phyloP scores from a whole-genome alignment of 2,888 invertebrate species.

The Brachycybe producta region DNA sequence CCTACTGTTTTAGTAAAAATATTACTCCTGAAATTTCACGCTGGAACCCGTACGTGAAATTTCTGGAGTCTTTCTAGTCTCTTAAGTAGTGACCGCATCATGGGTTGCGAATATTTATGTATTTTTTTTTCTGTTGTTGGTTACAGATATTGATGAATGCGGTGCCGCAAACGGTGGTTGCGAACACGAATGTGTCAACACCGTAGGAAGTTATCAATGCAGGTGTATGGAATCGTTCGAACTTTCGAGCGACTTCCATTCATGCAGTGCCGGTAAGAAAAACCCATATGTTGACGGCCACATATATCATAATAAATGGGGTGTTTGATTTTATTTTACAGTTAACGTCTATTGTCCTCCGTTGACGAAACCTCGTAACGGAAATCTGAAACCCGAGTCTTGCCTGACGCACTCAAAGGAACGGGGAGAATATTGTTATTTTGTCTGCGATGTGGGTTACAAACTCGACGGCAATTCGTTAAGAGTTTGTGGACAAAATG shows the following conservation, averaged over 20 bases:
- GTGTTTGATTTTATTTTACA: no score
- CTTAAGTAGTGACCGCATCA: no score
- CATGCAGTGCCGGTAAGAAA: no score
- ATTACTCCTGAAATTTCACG: no score
- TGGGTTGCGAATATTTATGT: no score
- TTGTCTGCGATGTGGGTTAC: constrained; percentile 43
- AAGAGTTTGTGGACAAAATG: constrained; percentile 40
- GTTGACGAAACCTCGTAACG: background rate
- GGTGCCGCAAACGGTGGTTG: constrained; percentile 34
- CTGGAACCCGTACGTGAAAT: no score
- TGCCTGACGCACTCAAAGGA: constrained; percentile 3
- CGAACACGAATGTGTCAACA: constrained; percentile 31
- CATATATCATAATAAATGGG: no score
- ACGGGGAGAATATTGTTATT: constrained; percentile 30
- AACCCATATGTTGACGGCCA: no score
- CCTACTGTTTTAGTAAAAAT: no score
- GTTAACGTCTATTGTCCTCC: constrained; percentile 1
- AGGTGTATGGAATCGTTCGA: constrained; percentile 41
- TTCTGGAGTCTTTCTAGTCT: no score
- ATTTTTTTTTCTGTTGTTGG: no score
- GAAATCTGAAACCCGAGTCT: constrained; percentile 4
- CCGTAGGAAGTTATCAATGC: constrained; percentile 37
- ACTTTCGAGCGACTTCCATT: no score
- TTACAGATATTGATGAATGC: constrained; percentile 7
- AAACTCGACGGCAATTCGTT: constrained; percentile 41